These are phyloP conservation scores for Diaperis boleti DNA, from an alignment of 2,888 invertebrate species.

Conservation along the genomic window DNA sequence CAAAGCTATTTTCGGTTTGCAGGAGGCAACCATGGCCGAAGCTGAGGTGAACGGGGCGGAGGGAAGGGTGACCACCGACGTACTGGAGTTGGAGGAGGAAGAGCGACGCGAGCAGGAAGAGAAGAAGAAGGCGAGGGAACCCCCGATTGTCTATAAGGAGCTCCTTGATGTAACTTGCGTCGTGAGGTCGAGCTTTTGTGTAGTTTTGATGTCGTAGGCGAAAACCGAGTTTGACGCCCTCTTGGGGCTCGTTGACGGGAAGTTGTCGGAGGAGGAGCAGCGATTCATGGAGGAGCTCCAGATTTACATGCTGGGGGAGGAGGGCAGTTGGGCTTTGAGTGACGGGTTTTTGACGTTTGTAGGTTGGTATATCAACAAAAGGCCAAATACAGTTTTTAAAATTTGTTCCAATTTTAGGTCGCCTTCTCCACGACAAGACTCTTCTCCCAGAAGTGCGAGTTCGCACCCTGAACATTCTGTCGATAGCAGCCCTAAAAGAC, in stretches of 20 bases:
- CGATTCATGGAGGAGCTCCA: slow-evolving; percentile 84
- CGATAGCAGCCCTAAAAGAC: slow-evolving; percentile 85
- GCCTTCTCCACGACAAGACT: slow-evolving; percentile 73
- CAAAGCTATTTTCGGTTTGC: slow-evolving; percentile 1
- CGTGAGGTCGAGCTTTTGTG: neutral
- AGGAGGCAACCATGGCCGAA: slow-evolving; percentile 60
- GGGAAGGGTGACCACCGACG: slow-evolving; percentile 68
- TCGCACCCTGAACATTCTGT: slow-evolving; percentile 77
- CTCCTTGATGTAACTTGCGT: slow-evolving; percentile 76
- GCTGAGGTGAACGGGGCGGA: slow-evolving; percentile 60
- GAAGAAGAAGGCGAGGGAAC: slow-evolving; percentile 79
- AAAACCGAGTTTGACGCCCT: slow-evolving; percentile 81
- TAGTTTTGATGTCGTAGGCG: slow-evolving; percentile 66
- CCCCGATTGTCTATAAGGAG: slow-evolving; percentile 83
- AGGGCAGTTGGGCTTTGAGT: slow-evolving; percentile 93
- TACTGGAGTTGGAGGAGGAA: slow-evolving; percentile 72
- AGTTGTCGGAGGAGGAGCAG: slow-evolving; percentile 80
- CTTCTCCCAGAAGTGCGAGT: slow-evolving; percentile 74
- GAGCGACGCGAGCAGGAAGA: slow-evolving; percentile 77
- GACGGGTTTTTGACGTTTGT: slow-evolving; percentile 88
- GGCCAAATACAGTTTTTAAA: too few relatives aligned
- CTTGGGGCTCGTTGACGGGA: slow-evolving; percentile 76
- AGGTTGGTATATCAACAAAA: too few relatives aligned
- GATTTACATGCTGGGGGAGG: slow-evolving; percentile 89
- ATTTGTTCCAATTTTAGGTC: slow-evolving; percentile 67